Percentiles rank a stretch among this genome's conserved stretches.
Evolutionary conservation across 2,888 invertebrate genomes (phyloP).

Genomic region (Malthinus seriepunctatus): DNA sequence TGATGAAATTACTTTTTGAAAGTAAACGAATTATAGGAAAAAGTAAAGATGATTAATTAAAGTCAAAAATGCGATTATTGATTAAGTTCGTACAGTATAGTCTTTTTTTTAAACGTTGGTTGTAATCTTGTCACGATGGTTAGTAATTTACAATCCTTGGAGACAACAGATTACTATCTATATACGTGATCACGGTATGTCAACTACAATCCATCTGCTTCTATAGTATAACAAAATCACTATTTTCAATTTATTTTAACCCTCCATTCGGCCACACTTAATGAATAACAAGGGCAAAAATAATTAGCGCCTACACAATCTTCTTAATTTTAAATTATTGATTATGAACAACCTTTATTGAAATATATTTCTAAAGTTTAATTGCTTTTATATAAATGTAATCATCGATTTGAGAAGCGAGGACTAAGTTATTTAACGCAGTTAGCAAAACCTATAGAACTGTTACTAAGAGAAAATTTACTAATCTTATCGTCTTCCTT

Average conservation of each 20-base stretch:
- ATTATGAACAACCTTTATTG: conserved; percentile 2
- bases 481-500: conserved; percentile 6
- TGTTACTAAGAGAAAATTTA: conserved; percentile 6
- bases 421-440: conserved; percentile 5
- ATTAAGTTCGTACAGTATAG: too few relatives aligned
- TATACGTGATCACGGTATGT: conserved; percentile 32
- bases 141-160: conserved; percentile 39
- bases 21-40: too few relatives aligned
- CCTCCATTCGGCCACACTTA: too few relatives aligned
- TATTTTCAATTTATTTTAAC: conserved; percentile 13
- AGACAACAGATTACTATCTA: conserved; percentile 40
- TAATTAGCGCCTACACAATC: conserved; percentile 7
- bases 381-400: conserved; percentile 7
- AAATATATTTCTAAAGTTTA: conserved; percentile 8
- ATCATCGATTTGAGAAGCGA: conserved; percentile 5
- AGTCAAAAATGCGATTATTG: too few relatives aligned
- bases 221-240: background rate
- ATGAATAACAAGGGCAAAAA: too few relatives aligned
- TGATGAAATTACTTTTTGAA: too few relatives aligned
- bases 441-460: conserved; percentile 5
- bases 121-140: conserved; percentile 39
- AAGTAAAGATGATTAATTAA: too few relatives aligned
- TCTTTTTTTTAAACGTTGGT: conserved; percentile 26
- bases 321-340: conserved; percentile 4
- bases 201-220: conserved; percentile 21